Percentiles rank a stretch among this genome's conserved stretches.
phyloP scores from a whole-genome alignment of 2,888 invertebrate species.

The Ophonus ardosiacus region DNA sequence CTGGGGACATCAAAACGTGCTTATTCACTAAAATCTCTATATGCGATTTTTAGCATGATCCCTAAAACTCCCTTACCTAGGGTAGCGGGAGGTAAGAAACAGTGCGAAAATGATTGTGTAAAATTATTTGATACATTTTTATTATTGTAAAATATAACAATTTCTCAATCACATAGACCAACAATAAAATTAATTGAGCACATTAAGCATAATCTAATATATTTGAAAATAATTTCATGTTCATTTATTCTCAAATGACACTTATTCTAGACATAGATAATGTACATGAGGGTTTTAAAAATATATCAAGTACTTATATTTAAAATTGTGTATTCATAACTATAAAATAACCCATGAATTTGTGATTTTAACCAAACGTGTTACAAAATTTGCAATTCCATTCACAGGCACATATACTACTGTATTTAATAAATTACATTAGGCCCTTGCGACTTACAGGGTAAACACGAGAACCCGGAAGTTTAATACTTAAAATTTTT shows the following conservation, averaged over 20 bases:
- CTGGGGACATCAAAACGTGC: too few species aligned
- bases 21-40: too few species aligned
- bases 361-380: slow-evolving; percentile 42
- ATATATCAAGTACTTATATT: slow-evolving; percentile 43
- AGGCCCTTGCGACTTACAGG: slow-evolving; percentile 50
- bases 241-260: slow-evolving; percentile 31
- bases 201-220: slow-evolving; percentile 56
- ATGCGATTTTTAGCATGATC: too few species aligned
- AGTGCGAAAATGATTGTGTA: too few species aligned
- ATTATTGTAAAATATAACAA: slow-evolving; percentile 66
- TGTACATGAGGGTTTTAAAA: slow-evolving; percentile 35
- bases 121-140: slow-evolving; percentile 53
- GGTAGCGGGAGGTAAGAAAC: too few species aligned
- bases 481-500: too few species aligned
- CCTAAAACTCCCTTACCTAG: too few species aligned
- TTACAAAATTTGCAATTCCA: slow-evolving; percentile 28
- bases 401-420: slow-evolving; percentile 35
- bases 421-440: slow-evolving; percentile 57
- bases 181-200: slow-evolving; percentile 72
- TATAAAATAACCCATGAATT: slow-evolving; percentile 51
- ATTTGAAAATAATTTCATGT: slow-evolving; percentile 37
- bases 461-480: too few species aligned
- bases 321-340: slow-evolving; percentile 33
- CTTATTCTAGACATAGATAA: slow-evolving; percentile 38
- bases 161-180: slow-evolving; percentile 72